Conservation (phyloP, 2,797 vertebrate genomes). For the Chiropotes sagulatus region DNA sequence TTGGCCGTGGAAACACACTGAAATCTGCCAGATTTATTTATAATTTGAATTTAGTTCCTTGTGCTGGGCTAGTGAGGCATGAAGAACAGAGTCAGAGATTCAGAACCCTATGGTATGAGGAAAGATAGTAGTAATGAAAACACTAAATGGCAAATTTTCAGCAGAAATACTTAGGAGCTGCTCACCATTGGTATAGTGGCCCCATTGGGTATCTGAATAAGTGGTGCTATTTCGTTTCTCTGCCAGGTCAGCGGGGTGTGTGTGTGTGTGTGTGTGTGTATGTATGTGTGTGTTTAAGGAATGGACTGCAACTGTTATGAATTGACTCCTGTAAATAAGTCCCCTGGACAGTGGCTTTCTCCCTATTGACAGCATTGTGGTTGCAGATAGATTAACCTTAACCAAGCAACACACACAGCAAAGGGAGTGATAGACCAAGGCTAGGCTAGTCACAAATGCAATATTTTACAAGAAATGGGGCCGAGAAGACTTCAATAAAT, state of each 20-base stretch:
- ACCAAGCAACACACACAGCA: not conserved
- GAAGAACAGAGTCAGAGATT: not conserved
- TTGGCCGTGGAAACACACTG: not conserved
- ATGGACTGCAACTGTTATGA: not conserved
- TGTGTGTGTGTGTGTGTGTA: not conserved
- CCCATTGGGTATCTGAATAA: not conserved
- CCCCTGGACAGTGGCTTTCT: not conserved
- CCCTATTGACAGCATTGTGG: not conserved
- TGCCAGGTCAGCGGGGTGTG: not conserved
- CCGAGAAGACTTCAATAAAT: not conserved
- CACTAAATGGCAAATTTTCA: not conserved
- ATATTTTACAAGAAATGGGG: not conserved
- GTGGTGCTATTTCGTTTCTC: not conserved
- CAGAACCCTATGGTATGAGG: not conserved
- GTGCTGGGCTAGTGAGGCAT: not conserved
- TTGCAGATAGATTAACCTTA: not conserved
- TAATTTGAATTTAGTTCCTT: constrained; percentile 16
- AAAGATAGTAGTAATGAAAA: not conserved
- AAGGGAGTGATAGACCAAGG: not conserved
- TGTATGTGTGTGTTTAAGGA: not conserved
- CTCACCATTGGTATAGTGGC: not conserved
- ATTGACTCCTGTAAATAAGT: not conserved
- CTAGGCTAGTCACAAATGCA: not conserved
- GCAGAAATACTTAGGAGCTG: not conserved
- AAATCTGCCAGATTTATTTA: not conserved